Evolutionary conservation across 2,113 vertebrate genomes (phyloP).

Genomic region (Tamias sibiricus): DNA sequence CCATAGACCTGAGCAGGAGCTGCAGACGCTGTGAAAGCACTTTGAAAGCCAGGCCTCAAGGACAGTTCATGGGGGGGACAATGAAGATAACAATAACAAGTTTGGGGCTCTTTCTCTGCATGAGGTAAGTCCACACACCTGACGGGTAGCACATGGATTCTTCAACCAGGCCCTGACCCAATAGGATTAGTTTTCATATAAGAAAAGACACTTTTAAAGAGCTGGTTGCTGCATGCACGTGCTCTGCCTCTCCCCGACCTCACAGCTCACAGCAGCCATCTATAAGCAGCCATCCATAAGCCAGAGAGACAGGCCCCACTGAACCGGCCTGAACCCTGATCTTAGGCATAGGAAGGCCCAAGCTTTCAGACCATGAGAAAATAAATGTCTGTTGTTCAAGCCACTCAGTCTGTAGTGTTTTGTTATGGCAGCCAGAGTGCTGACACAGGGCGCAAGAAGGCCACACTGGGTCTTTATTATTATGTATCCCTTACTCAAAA

Average conservation of each 20-base stretch:
- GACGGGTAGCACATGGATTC: neutral
- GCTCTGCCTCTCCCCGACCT: too few species aligned
- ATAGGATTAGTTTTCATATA: too few species aligned
- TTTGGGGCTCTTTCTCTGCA: neutral
- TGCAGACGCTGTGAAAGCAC: too few species aligned
- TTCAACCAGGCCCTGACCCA: too few species aligned
- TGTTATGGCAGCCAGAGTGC: neutral
- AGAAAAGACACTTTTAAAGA: too few species aligned
- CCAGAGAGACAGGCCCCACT: neutral
- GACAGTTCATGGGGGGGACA: neutral
- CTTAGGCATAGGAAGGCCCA: neutral
- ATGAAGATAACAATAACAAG: neutral
- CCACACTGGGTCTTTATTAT: neutral
- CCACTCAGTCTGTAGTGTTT: neutral
- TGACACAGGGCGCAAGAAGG: neutral
- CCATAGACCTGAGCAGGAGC: neutral
- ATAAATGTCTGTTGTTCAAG: neutral
- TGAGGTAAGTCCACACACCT: too few species aligned
- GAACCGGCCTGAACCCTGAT: neutral
- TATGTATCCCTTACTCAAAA: neutral
- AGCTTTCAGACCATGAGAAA: neutral
- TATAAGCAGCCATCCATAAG: neutral
- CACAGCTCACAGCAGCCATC: neutral
- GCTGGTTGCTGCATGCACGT: too few species aligned
- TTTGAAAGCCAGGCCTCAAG: neutral